These are phyloP conservation scores for Aleadryas rufinucha DNA, from an alignment of 2,113 vertebrate genomes.

Conservation along the genomic window DNA sequence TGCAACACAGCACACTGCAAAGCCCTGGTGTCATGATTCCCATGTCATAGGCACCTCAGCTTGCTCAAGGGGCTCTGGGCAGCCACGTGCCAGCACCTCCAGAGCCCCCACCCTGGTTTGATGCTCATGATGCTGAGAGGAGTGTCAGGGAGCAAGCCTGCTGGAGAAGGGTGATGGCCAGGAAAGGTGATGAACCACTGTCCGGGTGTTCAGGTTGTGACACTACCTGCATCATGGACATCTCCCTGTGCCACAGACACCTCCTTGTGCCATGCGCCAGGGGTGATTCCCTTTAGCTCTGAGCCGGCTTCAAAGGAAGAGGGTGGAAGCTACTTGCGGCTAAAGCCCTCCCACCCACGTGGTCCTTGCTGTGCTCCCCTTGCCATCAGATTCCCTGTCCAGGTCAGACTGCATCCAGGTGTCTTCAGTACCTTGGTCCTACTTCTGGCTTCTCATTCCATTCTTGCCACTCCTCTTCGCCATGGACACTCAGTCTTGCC, in stretches of 20 bases:
- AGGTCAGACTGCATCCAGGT: not conserved
- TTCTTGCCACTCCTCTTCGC: not conserved
- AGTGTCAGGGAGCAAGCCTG: accelerated
- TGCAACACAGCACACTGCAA: not conserved
- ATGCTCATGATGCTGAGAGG: not conserved
- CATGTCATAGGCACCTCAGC: not conserved
- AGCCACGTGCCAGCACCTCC: accelerated
- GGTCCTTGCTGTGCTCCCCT: not conserved
- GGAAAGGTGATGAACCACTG: not conserved
- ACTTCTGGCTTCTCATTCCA: not conserved
- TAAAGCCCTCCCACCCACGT: not conserved
- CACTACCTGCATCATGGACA: not conserved
- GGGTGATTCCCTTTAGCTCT: not conserved
- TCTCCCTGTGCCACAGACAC: not conserved
- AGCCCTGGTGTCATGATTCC: not conserved
- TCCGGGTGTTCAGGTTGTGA: not conserved
- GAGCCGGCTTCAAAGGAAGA: not conserved
- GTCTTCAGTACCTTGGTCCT: not conserved
- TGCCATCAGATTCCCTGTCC: not conserved
- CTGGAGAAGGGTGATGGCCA: not conserved
- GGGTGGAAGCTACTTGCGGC: not conserved
- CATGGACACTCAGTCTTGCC: not conserved
- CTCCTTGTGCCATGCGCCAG: not conserved
- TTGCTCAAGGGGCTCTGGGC: not conserved
- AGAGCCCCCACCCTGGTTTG: not conserved